Evolutionary conservation across 2,888 invertebrate species (phyloP).

Genomic region (Troilus luridus): DNA sequence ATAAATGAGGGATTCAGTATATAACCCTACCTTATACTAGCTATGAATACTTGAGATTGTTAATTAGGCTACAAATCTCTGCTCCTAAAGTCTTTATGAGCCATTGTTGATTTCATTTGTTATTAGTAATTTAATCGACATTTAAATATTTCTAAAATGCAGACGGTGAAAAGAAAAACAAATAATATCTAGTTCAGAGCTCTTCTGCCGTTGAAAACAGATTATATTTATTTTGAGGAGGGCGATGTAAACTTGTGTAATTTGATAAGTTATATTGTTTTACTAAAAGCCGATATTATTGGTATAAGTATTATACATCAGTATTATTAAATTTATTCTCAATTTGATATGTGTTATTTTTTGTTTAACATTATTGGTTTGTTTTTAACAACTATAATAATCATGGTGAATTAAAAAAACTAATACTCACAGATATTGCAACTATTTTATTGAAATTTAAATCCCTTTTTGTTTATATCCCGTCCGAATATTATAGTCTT

Average conservation of each 20-base stretch:
- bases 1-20: not conserved
- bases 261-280: not conserved
- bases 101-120: too few species aligned
- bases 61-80: not conserved
- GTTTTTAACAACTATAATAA: not conserved
- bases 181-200: not conserved
- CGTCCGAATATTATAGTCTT: not conserved
- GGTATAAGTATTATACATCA: slow-evolving; percentile 4
- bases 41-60: not conserved
- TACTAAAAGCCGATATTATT: not conserved
- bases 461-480: not conserved
- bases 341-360: not conserved
- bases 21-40: not conserved
- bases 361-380: not conserved
- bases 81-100: not conserved
- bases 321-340: not conserved
- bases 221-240: not conserved
- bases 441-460: not conserved
- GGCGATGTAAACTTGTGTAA: not conserved
- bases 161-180: not conserved
- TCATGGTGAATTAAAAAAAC: not conserved
- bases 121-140: not conserved
- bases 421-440: not conserved
- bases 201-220: not conserved
- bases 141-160: slow-evolving; percentile 2